Base-by-base conservation (phyloP, 2,888 invertebrate genomes). In the Himalopsyche tibetana region DNA sequence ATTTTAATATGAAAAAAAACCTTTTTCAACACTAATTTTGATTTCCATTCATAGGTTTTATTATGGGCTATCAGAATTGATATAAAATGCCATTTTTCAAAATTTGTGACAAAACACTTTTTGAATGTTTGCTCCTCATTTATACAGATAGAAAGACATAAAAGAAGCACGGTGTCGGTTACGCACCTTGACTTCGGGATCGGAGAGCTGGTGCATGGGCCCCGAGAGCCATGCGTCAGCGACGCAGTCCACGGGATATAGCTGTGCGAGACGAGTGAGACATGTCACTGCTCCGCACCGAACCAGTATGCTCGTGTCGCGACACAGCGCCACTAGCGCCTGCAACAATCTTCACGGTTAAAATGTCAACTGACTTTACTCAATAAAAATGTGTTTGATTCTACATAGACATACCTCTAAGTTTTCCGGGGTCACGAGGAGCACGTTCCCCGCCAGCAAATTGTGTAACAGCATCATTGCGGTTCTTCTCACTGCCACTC, bases 251-350 rank as follows among this genome's bases (percentile, higher is more conserved):
- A 89, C 89, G 0, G 91, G 91, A 81, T 89, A 89, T 12, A 88
- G 87, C 45, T 88, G 63, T 45, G 90, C 89, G 86, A 93, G 89
- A 55, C 92, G 92, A 40, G 91, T 92, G n/a, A 93, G 88, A 15
- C 91, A 91, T 1, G 90, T 79, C 82, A 93, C 91, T 42, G 93
- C 93, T 1, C 91, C 89, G n/a, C 91, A 89, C 0, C 93, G 91
- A n/a, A 93, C 93, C 5, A 92, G 86, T 36, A 93, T 90, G 87
- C 93, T 93, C 6, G 92, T 92, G 89, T 93, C 93, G 2, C 93
- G 92, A 88, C 93, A 93, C 55, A 92, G 88, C 0, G 90, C 90
- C 84, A 92, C 91, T 84, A 93, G 88, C 55, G 92, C 90, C 93
- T 93, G 89, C 9, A 83, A 86, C 51, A 80, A 15, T 19, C 11